Evolutionary conservation across 2,113 vertebrate species (phyloP), one percentile per base, ranked within the genome.

Genomic region (Tyrannus savana): DNA sequence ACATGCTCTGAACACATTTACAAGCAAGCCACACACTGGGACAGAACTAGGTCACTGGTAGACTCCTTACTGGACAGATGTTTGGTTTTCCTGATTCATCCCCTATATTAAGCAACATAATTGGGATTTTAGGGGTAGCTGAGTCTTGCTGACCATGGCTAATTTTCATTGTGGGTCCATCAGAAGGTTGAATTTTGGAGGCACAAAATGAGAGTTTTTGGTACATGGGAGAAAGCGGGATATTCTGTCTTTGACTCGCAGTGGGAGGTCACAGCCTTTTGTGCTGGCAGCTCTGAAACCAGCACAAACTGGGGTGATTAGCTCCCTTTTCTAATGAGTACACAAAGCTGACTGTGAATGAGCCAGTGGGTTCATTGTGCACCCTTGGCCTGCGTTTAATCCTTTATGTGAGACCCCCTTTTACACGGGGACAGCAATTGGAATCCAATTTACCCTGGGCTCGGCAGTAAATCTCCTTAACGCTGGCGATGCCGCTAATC

Each of bases 351-450:
- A 77, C 96, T 96, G 93, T 96, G 89, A 97, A 96, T 96, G 91
- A 97, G 89, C 97, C 96, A 97, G 89, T 95, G 83, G 92, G 94
- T 52, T 97, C 89, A 96, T 97, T 98, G 95, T 97, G 94, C 94
- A 97, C 25, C 62, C 71, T 93, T 96, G 90, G 93, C 95, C 93
- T 88, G 95, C 84, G 37, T 82, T 96, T 93, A 97, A 91, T 96
- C 89, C 95, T 96, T 97, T 97, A 46, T 97, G 90, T 84, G 84
- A 97, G 93, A 93, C 84, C 95, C 88, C 56, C 68, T 95, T 84
- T 96, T 91, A 91, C 80, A 56, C 84, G 27, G 82, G 93, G 84
- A 84, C 93, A 82, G 80, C 94, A 95, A 95, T 93, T 97, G 93
- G 94, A 97, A 97, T 97, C 91, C 80, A 97, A 95, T 97, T 96